These are phyloP conservation scores for Acipenser oxyrinchus DNA, from an alignment of 2,797 vertebrate species.

Conservation along the genomic window DNA sequence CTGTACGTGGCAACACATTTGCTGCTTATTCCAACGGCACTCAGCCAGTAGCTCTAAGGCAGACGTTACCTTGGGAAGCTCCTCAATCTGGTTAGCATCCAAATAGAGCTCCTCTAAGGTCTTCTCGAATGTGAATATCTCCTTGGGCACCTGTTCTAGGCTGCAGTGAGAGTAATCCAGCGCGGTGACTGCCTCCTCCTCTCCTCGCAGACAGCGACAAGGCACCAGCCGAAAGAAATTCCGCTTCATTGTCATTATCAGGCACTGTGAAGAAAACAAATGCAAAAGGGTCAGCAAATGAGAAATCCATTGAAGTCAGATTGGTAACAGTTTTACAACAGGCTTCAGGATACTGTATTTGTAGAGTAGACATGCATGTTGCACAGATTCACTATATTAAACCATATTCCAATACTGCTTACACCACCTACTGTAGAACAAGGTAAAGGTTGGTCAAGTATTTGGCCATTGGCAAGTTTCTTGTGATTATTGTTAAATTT, in stretches of 20 bases:
- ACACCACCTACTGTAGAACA: too few relatives aligned
- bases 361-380: too few relatives aligned
- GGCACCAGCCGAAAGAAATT: conserved; percentile 93
- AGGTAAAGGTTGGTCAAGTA: too few relatives aligned
- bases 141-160: conserved; percentile 97
- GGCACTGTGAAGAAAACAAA: conserved; percentile 53
- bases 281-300: too few relatives aligned
- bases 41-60: neutral
- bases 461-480: too few relatives aligned
- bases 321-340: too few relatives aligned
- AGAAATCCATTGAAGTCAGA: too few relatives aligned
- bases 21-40: too few relatives aligned
- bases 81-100: conserved; percentile 98
- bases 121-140: conserved; percentile 96
- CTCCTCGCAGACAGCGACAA: conserved; percentile 92
- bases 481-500: too few relatives aligned
- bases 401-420: too few relatives aligned
- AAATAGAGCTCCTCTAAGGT: conserved; percentile 97
- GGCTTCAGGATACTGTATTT: too few relatives aligned
- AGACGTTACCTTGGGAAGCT: conserved; percentile 88
- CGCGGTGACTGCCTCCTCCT: conserved; percentile 90
- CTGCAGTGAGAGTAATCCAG: conserved; percentile 98
- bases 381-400: too few relatives aligned
- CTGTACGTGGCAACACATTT: neutral
- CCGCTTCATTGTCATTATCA: conserved; percentile 94